A percentile compares a stretch with the other conserved stretches of the same genome.
These are phyloP conservation scores for Ligdia adustata DNA, from an alignment of 2,888 invertebrate genomes.

Conservation along the genomic window DNA sequence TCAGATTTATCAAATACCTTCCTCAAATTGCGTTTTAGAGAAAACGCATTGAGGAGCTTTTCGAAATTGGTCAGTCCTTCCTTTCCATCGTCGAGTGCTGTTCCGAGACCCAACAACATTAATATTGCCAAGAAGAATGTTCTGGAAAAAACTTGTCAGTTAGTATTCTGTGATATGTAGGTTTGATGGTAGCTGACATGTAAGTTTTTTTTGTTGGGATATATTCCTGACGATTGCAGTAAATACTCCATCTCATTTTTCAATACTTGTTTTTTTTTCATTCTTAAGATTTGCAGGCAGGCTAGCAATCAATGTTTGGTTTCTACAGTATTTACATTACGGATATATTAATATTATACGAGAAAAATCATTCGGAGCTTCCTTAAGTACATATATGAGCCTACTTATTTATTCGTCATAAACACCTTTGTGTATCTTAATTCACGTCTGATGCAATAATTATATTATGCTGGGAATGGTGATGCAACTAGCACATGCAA, in stretches of 20 bases:
- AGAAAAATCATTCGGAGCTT: not conserved
- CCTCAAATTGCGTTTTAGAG: slow-evolving; percentile 74
- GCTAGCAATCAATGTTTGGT: too few relatives aligned
- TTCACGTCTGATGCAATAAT: slow-evolving; percentile 4
- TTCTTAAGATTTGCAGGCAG: too few relatives aligned
- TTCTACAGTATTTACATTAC: too few relatives aligned
- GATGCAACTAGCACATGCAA: slow-evolving; percentile 31
- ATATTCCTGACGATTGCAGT: too few relatives aligned
- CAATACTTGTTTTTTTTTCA: too few relatives aligned
- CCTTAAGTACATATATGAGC: not conserved
- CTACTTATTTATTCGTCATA: not conserved
- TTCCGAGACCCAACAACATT: slow-evolving; percentile 68
- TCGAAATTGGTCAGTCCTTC: slow-evolving; percentile 75
- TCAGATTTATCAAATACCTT: slow-evolving; percentile 72
- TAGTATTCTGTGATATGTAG: too few relatives aligned
- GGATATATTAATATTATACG: too few relatives aligned
- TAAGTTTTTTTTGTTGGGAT: too few relatives aligned
- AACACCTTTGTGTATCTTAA: not conserved
- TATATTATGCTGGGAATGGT: slow-evolving; percentile 16
- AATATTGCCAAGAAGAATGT: slow-evolving; percentile 73
- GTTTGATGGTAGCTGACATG: too few relatives aligned
- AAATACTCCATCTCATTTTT: too few relatives aligned
- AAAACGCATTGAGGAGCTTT: slow-evolving; percentile 78
- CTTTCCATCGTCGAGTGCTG: slow-evolving; percentile 70
- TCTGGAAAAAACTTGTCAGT: slow-evolving; percentile 67